phyloP scores from a whole-genome alignment of 1,140 invertebrate species.

The Cheumatopsyche charites region DNA sequence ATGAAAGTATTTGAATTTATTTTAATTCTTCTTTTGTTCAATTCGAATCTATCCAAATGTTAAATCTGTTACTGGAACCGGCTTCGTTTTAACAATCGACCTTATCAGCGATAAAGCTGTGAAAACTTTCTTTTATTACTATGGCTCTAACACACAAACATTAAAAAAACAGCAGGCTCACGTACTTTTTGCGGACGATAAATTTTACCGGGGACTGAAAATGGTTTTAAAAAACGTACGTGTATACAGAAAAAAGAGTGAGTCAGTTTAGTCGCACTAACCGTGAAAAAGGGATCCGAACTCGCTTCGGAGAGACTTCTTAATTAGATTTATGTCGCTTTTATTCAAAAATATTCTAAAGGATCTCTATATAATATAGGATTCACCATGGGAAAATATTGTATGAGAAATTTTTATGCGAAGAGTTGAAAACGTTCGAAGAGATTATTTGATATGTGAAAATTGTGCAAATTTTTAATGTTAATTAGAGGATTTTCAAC shows the following conservation, averaged over 20 bases:
- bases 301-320: neutral
- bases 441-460: too few relatives aligned
- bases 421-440: too few relatives aligned
- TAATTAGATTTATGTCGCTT: conserved; percentile 18
- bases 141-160: neutral
- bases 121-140: conserved; percentile 9
- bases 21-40: too few relatives aligned
- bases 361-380: neutral
- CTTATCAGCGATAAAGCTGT: neutral
- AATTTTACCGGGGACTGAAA: neutral
- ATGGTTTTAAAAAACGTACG: too few relatives aligned
- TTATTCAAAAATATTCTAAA: conserved; percentile 7
- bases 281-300: conserved; percentile 3
- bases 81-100: neutral
- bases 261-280: neutral
- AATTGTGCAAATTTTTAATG: too few relatives aligned
- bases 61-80: too few relatives aligned
- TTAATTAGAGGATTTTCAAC: too few relatives aligned
- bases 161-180: conserved; percentile 1
- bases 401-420: too few relatives aligned
- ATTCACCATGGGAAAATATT: too few relatives aligned
- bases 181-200: conserved; percentile 15
- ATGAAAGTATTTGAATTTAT: too few relatives aligned
- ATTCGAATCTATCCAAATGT: too few relatives aligned
- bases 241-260: neutral